Percentiles rank a stretch among this genome's conserved stretches.
Conservation (phyloP, 2,113 vertebrate species). For the Apistogramma diplotaenia region DNA sequence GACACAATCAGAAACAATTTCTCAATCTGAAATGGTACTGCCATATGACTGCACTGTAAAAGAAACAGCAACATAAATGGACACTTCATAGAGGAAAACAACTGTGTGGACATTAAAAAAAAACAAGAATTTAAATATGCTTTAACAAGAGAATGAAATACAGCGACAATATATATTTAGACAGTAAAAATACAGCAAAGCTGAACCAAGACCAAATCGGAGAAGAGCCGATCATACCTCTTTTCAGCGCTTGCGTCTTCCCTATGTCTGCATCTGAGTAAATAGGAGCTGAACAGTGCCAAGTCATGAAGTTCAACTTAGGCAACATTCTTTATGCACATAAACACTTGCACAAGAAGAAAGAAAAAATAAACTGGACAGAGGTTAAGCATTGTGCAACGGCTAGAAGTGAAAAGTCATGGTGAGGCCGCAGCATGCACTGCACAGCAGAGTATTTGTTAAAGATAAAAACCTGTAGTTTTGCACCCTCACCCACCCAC, state of each 20-base stretch:
- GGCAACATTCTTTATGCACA: neutral
- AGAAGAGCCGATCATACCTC: conserved; percentile 17
- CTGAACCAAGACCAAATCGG: neutral
- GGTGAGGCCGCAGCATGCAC: neutral
- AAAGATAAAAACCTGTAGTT: neutral
- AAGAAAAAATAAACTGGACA: neutral
- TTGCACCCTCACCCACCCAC: neutral
- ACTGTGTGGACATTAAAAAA: neutral
- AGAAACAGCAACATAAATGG: neutral
- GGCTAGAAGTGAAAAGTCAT: conserved; percentile 27
- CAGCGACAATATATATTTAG: neutral
- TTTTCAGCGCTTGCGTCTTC: neutral
- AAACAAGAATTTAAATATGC: neutral
- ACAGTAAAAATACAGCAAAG: neutral
- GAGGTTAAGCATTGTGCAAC: conserved; percentile 55
- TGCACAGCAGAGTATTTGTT: neutral
- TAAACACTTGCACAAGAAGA: neutral
- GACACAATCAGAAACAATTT: neutral
- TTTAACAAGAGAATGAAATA: neutral
- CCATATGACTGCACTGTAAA: neutral
- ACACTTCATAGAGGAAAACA: neutral
- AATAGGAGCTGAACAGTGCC: neutral
- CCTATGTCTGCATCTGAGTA: neutral
- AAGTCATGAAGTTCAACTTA: neutral
- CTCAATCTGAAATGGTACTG: neutral